Conservation (phyloP, 2,113 vertebrate genomes). For the Dicentrarchus labrax region DNA sequence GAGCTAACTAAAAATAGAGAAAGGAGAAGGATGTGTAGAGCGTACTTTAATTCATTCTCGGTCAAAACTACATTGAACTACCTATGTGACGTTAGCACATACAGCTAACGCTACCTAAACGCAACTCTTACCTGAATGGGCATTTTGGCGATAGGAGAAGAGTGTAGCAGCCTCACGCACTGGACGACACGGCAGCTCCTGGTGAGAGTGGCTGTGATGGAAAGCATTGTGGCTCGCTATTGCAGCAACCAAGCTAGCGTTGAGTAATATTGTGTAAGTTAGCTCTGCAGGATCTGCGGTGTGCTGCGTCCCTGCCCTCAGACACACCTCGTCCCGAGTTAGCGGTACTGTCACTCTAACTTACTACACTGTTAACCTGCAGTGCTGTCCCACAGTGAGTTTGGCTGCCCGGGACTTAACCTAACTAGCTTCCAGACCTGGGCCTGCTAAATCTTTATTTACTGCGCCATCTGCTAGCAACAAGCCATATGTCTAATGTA, state of each 20-base stretch:
- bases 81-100: background rate
- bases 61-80: no score
- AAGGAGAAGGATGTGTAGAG: accelerated
- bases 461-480: conserved; percentile 65
- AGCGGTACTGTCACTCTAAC: background rate
- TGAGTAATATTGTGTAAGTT: accelerated
- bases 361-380: background rate
- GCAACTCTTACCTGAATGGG: conserved; percentile 80
- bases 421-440: background rate
- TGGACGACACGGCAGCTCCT: conserved; percentile 29
- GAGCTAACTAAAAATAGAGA: background rate
- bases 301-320: background rate
- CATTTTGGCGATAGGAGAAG: conserved; percentile 65
- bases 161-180: conserved; percentile 58
- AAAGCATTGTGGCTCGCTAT: conserved; percentile 54
- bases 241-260: background rate
- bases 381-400: background rate
- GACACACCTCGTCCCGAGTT: background rate
- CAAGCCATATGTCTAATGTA: background rate
- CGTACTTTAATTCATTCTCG: background rate
- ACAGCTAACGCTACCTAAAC: background rate
- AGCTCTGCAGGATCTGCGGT: accelerated
- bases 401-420: background rate
- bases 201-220: conserved; percentile 7
- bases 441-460: conserved; percentile 45